Percentiles rank a stretch among this genome's conserved stretches.
phyloP scores from a whole-genome alignment of 2,888 invertebrate species.

The Drosophila kanekoi region DNA sequence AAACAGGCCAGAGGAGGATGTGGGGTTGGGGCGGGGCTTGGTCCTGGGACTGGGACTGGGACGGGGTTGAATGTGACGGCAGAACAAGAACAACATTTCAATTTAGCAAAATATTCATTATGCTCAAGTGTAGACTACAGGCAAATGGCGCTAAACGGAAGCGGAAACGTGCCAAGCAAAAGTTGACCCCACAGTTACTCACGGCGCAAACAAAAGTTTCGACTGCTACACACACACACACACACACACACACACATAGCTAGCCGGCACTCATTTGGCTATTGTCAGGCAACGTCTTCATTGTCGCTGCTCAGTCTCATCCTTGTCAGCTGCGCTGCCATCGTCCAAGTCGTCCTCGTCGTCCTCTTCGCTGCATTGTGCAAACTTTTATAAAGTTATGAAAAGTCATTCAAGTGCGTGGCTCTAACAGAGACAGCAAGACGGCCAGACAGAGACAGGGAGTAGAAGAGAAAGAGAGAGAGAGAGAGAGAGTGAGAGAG shows the following conservation, averaged over 20 bases:
- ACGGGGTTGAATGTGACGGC: not conserved
- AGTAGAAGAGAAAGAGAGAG: not conserved
- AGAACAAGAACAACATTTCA: conserved; percentile 72
- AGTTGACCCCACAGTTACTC: conserved; percentile 44
- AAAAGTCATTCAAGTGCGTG: conserved; percentile 77
- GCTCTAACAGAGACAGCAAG: conserved; percentile 41
- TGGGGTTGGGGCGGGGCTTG: not conserved
- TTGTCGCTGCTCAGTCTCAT: conserved; percentile 49
- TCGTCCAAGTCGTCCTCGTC: conserved; percentile 4
- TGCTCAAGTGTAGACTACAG: conserved; percentile 67
- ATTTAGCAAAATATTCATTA: conserved; percentile 79
- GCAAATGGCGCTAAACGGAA: conserved; percentile 75
- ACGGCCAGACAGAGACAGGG: not conserved
- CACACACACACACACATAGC: conserved; percentile 5
- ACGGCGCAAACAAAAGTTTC: conserved; percentile 6
- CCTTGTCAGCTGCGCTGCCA: conserved; percentile 1
- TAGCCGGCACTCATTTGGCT: conserved; percentile 57
- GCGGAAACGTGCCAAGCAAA: conserved; percentile 74
- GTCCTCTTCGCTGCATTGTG: conserved; percentile 57
- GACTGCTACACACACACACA: conserved; percentile 8
- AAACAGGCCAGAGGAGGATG: conserved; percentile 8
- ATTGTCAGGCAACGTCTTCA: conserved; percentile 67
- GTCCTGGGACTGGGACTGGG: not conserved
- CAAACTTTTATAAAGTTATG: conserved; percentile 76
- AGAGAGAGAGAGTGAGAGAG: not conserved